Evolutionary conservation across 2,797 vertebrate species (phyloP).

Genomic region (Eidolon dupreanum): DNA sequence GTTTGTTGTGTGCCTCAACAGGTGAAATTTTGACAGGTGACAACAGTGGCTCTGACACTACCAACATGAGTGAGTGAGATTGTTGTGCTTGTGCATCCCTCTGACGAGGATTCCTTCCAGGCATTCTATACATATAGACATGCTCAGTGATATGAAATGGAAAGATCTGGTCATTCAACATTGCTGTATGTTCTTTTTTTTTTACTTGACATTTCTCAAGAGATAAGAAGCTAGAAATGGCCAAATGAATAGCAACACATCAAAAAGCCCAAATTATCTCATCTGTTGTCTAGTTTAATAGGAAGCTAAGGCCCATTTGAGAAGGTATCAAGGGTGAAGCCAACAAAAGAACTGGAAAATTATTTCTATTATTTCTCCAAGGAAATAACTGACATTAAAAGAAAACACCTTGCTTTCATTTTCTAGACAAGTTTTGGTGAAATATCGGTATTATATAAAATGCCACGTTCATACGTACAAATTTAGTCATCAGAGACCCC

Average conservation of each 20-base stretch:
- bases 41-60: not conserved
- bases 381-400: not conserved
- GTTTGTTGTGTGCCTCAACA: not conserved
- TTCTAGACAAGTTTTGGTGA: constrained; percentile 28
- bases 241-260: not conserved
- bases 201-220: not conserved
- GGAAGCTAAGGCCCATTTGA: not conserved
- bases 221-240: not conserved
- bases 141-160: not conserved
- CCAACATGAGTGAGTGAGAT: accelerated
- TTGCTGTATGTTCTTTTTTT: not conserved
- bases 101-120: not conserved
- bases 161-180: not conserved
- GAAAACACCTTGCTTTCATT: not conserved
- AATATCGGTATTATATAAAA: not conserved
- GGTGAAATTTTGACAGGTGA: not conserved
- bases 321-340: not conserved
- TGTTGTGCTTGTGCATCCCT: accelerated
- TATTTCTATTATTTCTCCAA: constrained; percentile 26
- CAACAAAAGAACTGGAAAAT: not conserved
- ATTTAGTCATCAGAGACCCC: not conserved
- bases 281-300: constrained; percentile 4
- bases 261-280: not conserved
- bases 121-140: not conserved
- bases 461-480: not conserved